These are phyloP conservation scores for Cataglyphis altisquamis DNA, from an alignment of 2,888 invertebrate genomes.

Conservation along the genomic window DNA sequence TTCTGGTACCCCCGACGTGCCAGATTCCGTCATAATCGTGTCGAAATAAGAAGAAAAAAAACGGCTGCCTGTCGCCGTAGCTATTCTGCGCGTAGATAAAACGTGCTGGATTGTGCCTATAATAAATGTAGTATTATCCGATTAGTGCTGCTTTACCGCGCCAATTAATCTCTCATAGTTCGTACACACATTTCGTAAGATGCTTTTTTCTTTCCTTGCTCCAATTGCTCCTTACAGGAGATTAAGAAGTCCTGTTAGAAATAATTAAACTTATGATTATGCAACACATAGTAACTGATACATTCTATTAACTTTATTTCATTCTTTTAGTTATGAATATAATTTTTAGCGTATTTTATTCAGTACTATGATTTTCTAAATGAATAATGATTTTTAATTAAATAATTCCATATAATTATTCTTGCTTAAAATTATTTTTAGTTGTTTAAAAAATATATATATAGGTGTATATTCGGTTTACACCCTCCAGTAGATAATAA, in stretches of 20 bases:
- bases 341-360: background rate
- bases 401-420: background rate
- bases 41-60: constrained; percentile 60
- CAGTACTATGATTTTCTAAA: background rate
- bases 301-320: background rate
- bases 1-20: constrained; percentile 70
- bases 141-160: constrained; percentile 2
- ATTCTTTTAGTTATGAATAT: background rate
- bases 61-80: constrained; percentile 2
- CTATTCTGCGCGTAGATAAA: background rate
- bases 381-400: background rate
- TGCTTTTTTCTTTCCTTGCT: background rate
- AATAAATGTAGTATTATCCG: constrained; percentile 34
- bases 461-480: background rate
- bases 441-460: background rate
- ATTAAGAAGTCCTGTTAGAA: constrained; percentile 7
- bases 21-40: constrained; percentile 73
- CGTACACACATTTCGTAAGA: background rate
- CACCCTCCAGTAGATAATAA: background rate
- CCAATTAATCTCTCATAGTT: constrained; percentile 27
- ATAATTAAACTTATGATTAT: background rate
- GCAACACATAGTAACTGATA: background rate
- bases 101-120: background rate
- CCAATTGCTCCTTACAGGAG: constrained; percentile 2
- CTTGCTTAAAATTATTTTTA: background rate